Evolutionary conservation across 1,140 invertebrate genomes (phyloP).

Genomic region (Papilio glaucus): DNA sequence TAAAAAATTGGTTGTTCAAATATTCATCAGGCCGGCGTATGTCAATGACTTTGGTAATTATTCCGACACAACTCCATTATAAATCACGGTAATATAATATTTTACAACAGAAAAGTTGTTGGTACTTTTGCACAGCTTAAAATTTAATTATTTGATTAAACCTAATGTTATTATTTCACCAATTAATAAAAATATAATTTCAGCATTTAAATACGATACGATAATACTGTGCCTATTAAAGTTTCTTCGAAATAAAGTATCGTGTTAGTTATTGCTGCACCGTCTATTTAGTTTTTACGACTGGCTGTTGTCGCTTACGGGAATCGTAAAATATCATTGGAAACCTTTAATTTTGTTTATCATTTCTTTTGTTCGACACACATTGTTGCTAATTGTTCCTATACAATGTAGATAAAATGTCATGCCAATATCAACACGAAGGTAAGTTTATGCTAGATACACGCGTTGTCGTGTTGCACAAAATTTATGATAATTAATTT

Average conservation of each 20-base stretch:
- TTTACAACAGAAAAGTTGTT: no score
- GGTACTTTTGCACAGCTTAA: no score
- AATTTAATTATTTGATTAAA: no score
- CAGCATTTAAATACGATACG: conserved; percentile 32
- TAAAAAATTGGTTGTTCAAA: no score
- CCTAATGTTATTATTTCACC: no score
- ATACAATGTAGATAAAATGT: conserved; percentile 62
- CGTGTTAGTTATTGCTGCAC: conserved; percentile 44
- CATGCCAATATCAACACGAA: conserved; percentile 14
- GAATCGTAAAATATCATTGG: conserved; percentile 76
- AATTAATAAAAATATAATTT: background rate
- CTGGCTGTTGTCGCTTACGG: conserved; percentile 71
- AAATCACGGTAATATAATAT: no score
- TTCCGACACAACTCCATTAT: no score
- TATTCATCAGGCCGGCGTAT: no score
- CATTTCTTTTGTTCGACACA: conserved; percentile 69
- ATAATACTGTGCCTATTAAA: conserved; percentile 27
- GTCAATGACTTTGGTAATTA: no score
- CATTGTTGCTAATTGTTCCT: conserved; percentile 67
- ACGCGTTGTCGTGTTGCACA: conserved; percentile 32
- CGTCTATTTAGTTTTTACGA: conserved; percentile 70
- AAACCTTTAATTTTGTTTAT: conserved; percentile 81
- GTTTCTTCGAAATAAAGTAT: conserved; percentile 42
- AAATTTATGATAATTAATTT: conserved; percentile 36
- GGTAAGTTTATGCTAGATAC: conserved; percentile 28